Conservation (phyloP, 2,888 invertebrate genomes). For the Baronia brevicornis region DNA sequence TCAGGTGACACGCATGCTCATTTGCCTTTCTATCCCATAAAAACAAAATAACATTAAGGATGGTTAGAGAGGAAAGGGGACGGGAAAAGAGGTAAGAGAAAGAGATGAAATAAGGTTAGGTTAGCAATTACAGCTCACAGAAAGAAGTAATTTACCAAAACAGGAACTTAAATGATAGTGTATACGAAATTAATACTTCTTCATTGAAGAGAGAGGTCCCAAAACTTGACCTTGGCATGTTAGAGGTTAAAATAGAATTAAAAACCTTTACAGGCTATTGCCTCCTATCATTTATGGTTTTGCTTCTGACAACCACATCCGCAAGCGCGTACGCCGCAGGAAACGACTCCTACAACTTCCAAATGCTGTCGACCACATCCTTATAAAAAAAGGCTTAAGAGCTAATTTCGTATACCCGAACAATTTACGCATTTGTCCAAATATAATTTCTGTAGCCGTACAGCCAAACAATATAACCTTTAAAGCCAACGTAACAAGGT, state of each 20-base stretch:
- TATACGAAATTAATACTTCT: too few species aligned
- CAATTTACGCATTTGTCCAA: slow-evolving; percentile 3
- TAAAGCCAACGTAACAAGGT: neutral
- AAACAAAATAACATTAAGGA: too few species aligned
- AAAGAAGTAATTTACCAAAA: too few species aligned
- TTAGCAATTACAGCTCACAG: too few species aligned
- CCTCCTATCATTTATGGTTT: slow-evolving; percentile 26
- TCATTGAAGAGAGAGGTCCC: too few species aligned
- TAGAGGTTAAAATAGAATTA: slow-evolving; percentile 4
- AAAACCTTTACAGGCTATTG: slow-evolving; percentile 13
- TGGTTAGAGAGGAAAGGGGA: too few species aligned
- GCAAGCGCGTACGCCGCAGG: slow-evolving; percentile 54
- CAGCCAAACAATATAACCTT: neutral
- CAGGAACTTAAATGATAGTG: too few species aligned
- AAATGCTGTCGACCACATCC: slow-evolving; percentile 1
- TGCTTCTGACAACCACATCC: slow-evolving; percentile 51
- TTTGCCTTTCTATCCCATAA: too few species aligned
- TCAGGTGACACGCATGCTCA: too few species aligned
- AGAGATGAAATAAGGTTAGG: too few species aligned
- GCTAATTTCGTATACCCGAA: slow-evolving; percentile 16
- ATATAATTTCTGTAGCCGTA: neutral
- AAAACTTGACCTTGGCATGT: neutral
- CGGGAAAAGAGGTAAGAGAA: too few species aligned
- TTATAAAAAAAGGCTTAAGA: slow-evolving; percentile 19
- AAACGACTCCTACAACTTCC: slow-evolving; percentile 31